Base-by-base conservation (phyloP, 2,888 invertebrate genomes). In the Eupithecia abbreviata region DNA sequence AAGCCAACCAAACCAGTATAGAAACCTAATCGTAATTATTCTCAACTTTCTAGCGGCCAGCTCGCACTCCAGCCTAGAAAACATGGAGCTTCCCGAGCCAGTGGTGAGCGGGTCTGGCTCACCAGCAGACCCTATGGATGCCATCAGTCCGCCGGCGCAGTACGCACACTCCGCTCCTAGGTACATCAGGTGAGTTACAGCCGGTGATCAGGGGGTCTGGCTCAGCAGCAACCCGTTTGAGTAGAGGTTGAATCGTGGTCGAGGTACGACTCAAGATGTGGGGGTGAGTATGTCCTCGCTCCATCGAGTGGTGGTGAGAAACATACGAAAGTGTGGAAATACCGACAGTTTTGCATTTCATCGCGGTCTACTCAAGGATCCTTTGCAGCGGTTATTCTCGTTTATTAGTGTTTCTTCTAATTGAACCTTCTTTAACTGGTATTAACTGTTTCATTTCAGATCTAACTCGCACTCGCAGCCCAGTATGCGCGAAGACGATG, bases 131-230 rank as follows among this genome's bases (percentile, higher is more conserved):
- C 95, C 95, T 80, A 92, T 95, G 81, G 91, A 93, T 12, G 92
- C 97, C 71, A 96, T 97, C 84, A 97, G 97, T 85, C 97, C 97
- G 9, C 97, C 97, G 0, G 97, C 97, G 1, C 96, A 97, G 87
- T 97, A 97, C 86, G 97, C 97, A 9, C 94, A 93, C 83, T 93
- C 93, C n/a, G 92, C 94, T 0, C 94, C 93, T 0, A 85, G 94
- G 80, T 94, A 93, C 75, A 89, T 89, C 82, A 91, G 94, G 94
- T 93, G 65, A 73, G 73, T 75, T 13, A 15, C 90, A 90, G 74
- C 91, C 92, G 0, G 89, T 90, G 51, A 81, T 84, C 51, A 88
- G 89, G 10, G 91, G 88, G 2, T 86, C 86, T 3, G 92, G 90
- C 43, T 49, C 47, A 47, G 1, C 47, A 47, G 47, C 47, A 47